Evolutionary conservation across 2,888 invertebrate genomes (phyloP).

Genomic region (Erannis defoliaria): DNA sequence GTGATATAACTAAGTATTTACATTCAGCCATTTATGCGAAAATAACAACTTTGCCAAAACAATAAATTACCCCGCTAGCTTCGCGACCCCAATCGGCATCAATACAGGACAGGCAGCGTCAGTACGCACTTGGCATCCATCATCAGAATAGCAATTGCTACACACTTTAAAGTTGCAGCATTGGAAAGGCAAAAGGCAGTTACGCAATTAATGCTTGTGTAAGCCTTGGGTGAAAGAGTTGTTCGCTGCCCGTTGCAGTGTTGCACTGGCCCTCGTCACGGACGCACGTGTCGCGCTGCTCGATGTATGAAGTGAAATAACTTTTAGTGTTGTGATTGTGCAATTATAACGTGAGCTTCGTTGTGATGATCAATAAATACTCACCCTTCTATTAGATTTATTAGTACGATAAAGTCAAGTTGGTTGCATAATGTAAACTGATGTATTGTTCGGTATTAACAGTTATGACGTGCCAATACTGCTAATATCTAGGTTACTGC

Average conservation of each 20-base stretch:
- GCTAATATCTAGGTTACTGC: constrained; percentile 12
- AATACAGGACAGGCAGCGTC: constrained; percentile 6
- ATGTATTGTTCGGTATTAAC: constrained; percentile 3
- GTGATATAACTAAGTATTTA: background rate
- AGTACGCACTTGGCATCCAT: constrained; percentile 43
- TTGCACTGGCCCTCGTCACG: constrained; percentile 68
- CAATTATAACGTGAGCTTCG: constrained; percentile 47
- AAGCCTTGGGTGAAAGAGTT: constrained; percentile 76
- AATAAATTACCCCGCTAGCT: constrained; percentile 15
- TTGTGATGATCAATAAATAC: constrained; percentile 26
- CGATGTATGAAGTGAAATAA: constrained; percentile 34
- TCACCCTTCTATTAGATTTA: background rate
- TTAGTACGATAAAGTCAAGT: background rate
- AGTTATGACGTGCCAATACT: constrained; percentile 5
- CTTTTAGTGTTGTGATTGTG: constrained; percentile 43
- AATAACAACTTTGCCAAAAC: constrained; percentile 5
- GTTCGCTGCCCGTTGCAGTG: constrained; percentile 66
- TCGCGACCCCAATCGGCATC: constrained; percentile 19
- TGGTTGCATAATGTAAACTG: background rate
- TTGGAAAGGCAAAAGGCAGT: constrained; percentile 78
- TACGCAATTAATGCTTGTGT: constrained; percentile 78
- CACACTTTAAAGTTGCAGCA: constrained; percentile 60
- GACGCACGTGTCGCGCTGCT: constrained; percentile 54
- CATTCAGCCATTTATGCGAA: background rate
- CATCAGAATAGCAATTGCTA: constrained; percentile 62